Conservation (phyloP, 2,797 vertebrate species). For the Falco peregrinus region DNA sequence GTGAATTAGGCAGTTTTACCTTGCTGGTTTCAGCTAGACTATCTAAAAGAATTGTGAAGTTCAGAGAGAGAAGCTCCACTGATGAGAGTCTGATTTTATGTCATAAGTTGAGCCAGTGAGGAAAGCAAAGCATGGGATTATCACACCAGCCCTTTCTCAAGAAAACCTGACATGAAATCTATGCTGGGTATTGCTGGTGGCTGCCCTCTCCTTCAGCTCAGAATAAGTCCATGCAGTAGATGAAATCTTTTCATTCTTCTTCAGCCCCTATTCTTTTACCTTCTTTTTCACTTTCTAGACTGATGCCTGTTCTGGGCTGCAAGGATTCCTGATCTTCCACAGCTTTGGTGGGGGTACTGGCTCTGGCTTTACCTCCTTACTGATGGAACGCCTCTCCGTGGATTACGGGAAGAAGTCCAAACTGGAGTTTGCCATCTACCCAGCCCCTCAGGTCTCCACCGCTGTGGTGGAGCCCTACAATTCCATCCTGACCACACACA, state of each 20-base stretch:
- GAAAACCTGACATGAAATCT: background rate
- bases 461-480: slow-evolving; percentile 83
- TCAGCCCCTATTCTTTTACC: background rate
- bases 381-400: too few relatives aligned
- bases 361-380: too few relatives aligned
- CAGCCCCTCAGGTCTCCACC: slow-evolving; percentile 80
- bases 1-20: background rate
- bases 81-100: background rate
- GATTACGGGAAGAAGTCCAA: too few relatives aligned
- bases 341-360: too few relatives aligned
- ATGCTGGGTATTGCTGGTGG: background rate
- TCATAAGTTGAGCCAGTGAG: background rate
- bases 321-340: slow-evolving; percentile 74
- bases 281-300: slow-evolving; percentile 56
- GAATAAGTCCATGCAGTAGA: background rate
- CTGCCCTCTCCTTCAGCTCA: background rate
- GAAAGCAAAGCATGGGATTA: background rate
- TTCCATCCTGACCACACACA: slow-evolving; percentile 80
- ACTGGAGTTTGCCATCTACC: slow-evolving; percentile 72
- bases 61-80: background rate
- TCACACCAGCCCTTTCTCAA: background rate
- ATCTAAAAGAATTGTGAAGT: background rate
- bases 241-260: background rate
- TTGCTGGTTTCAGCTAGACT: background rate
- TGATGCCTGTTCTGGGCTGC: slow-evolving; percentile 78